phyloP scores from a whole-genome alignment of 2,113 vertebrate species.

The Equus przewalskii region DNA sequence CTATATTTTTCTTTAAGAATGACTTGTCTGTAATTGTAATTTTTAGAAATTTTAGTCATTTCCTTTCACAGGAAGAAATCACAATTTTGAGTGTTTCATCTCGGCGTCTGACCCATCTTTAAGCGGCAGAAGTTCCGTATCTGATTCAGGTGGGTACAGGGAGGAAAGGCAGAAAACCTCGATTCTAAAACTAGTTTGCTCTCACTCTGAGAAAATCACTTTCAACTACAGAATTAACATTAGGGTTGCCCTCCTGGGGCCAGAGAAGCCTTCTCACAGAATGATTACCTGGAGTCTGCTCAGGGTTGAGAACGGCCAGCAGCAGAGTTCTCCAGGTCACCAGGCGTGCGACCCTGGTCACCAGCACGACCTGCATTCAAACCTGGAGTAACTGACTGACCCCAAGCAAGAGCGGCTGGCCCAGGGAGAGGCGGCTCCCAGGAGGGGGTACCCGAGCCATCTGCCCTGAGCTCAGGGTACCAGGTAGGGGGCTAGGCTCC shows the following conservation, averaged over 20 bases:
- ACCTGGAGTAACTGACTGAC: neutral
- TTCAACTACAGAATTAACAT: neutral
- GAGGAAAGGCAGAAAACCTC: neutral
- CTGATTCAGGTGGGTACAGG: neutral
- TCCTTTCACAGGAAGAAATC: slow-evolving; percentile 12
- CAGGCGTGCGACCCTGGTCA: no score
- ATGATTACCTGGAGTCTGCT: neutral
- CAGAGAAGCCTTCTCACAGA: neutral
- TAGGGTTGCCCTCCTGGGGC: neutral
- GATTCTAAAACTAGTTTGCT: neutral
- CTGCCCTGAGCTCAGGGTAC: no score
- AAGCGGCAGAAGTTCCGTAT: neutral
- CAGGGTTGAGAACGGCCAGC: neutral
- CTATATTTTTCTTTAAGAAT: neutral
- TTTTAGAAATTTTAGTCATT: slow-evolving; percentile 39
- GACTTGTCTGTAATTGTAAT: slow-evolving; percentile 46
- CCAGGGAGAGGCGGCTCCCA: no score
- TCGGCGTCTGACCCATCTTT: neutral
- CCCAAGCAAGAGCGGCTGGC: no score
- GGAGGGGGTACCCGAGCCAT: no score
- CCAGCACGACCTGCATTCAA: neutral
- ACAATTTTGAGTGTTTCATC: neutral
- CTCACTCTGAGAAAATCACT: neutral
- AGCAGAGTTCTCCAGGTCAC: neutral
- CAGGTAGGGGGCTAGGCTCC: no score